Evolutionary conservation across 2,888 invertebrate genomes (phyloP).

Genomic region (Parascotia fuliginaria): DNA sequence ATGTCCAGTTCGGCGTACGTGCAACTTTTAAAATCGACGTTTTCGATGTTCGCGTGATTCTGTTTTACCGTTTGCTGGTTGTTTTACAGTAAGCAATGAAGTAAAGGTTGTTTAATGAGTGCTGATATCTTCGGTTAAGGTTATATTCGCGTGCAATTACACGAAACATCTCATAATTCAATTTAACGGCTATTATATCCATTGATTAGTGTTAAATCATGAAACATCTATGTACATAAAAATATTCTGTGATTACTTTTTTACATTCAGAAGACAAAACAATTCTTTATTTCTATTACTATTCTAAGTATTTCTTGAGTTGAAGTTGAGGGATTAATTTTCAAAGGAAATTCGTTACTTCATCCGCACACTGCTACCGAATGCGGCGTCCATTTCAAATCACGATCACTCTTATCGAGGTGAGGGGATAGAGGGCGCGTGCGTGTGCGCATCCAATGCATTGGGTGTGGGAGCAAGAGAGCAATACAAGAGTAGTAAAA

Average conservation of each 20-base stretch:
- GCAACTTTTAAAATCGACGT: constrained; percentile 62
- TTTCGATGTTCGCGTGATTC: constrained; percentile 58
- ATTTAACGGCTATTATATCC: constrained; percentile 19
- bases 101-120: constrained; percentile 54
- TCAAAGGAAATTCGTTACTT: constrained; percentile 75
- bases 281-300: constrained; percentile 11
- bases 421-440: constrained; percentile 77
- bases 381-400: constrained; percentile 77
- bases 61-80: constrained; percentile 58
- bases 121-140: constrained; percentile 38
- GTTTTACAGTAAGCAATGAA: constrained; percentile 56
- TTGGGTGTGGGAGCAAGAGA: constrained; percentile 56
- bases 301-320: constrained; percentile 17
- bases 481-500: constrained; percentile 41
- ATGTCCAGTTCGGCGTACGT: constrained; percentile 60
- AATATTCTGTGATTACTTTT: too few species aligned
- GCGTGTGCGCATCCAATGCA: constrained; percentile 81
- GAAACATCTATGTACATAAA: too few species aligned
- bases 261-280: background rate
- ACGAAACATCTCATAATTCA: constrained; percentile 26
- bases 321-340: constrained; percentile 44
- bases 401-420: constrained; percentile 77
- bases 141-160: constrained; percentile 32
- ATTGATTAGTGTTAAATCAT: too few species aligned
- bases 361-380: constrained; percentile 76